These are phyloP conservation scores for Drosophila subquinaria DNA, from an alignment of 2,888 invertebrate species.

Conservation along the genomic window DNA sequence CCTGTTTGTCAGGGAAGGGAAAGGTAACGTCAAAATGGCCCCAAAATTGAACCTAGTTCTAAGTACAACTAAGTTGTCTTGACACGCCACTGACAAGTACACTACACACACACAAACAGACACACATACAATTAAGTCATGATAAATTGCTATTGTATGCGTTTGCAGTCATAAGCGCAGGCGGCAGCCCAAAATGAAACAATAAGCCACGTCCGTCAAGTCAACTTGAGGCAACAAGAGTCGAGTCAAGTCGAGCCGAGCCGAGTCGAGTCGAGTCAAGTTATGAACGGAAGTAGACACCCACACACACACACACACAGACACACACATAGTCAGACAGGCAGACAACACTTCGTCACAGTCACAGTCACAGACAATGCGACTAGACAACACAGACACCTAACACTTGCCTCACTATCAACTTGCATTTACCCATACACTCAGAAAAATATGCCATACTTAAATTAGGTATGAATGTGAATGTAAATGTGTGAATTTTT, in stretches of 20 bases:
- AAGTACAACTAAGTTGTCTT: conserved; percentile 65
- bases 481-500: no score
- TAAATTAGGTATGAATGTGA: no score
- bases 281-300: conserved; percentile 65
- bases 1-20: conserved; percentile 10
- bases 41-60: conserved; percentile 44
- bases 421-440: background rate
- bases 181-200: conserved; percentile 76
- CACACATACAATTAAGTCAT: conserved; percentile 76
- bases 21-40: conserved; percentile 50
- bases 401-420: conserved; percentile 27
- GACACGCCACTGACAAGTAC: conserved; percentile 74
- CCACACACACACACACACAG: conserved; percentile 31
- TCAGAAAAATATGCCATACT: no score
- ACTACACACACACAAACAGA: conserved; percentile 28
- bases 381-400: conserved; percentile 69
- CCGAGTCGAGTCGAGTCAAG: conserved; percentile 34
- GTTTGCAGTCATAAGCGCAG: conserved; percentile 69
- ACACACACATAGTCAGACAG: conserved; percentile 23
- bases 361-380: conserved; percentile 63
- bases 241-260: conserved; percentile 44
- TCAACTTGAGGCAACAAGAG: conserved; percentile 77
- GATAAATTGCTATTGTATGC: conserved; percentile 81
- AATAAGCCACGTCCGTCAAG: conserved; percentile 82
- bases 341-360: conserved; percentile 72